Evolutionary conservation across 2,888 invertebrate genomes (phyloP).

Genomic region (Fragum fragum): DNA sequence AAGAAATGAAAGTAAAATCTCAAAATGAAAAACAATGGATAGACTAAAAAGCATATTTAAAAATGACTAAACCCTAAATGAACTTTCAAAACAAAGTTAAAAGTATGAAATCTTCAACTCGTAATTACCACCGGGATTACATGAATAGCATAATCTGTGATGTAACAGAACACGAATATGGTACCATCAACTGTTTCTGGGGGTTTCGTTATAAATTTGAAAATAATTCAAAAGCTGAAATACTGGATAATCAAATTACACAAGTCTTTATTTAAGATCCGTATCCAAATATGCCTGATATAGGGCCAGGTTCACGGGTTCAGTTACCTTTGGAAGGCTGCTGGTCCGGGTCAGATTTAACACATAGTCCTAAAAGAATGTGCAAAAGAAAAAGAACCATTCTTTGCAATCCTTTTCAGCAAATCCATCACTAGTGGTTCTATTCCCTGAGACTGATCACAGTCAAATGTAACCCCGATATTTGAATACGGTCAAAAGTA

Average conservation of each 20-base stretch:
- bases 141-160: constrained; percentile 11
- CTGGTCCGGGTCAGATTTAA: constrained; percentile 3
- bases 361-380: constrained; percentile 18
- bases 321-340: background rate
- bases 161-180: background rate
- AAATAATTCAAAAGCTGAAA: background rate
- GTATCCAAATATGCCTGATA: background rate
- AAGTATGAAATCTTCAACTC: background rate
- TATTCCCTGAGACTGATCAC: constrained; percentile 4
- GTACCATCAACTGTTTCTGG: constrained; percentile 3
- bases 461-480: background rate
- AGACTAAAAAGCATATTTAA: too few species aligned
- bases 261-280: background rate
- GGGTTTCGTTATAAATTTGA: background rate
- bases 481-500: constrained; percentile 14
- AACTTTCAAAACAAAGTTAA: too few species aligned
- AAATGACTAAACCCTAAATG: too few species aligned
- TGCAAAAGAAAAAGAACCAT: constrained; percentile 18
- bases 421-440: background rate
- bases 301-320: background rate
- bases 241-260: background rate
- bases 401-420: constrained; percentile 13
- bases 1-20: too few species aligned
- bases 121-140: constrained; percentile 3
- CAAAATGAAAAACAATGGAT: too few species aligned